Evolutionary conservation across 1,140 invertebrate genomes (phyloP), one percentile per base, ranked within the genome.

Genomic region (Magallana angulata): DNA sequence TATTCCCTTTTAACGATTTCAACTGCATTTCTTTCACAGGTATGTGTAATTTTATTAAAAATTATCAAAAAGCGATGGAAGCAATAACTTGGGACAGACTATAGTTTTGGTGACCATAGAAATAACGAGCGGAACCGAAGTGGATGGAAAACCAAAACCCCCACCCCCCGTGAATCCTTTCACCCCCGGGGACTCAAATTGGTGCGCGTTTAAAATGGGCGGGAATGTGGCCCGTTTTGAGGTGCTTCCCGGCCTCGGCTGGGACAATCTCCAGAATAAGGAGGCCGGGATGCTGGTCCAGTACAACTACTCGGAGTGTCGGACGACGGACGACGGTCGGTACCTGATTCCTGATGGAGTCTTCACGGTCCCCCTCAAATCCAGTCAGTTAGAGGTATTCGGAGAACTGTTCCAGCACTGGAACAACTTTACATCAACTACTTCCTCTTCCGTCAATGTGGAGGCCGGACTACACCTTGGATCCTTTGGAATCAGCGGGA

Each of bases 211-310:
- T 18, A 71, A 71, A 24, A 71, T 71, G 68, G 68, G 68, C 11
- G 68, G 68, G 36, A 71, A 11, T 24, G 68, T 24, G n/a, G 68
- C 68, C n/a, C 57, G 18, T 56, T 89, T 86, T 60, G 92, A 92
- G 82, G 91, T 89, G 36, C 68, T 93, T n/a, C 92, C 92, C 0
- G 90, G 91, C 8, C 80, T 64, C n/a, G 92, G 92, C n/a, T 93
- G 91, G 91, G 92, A 93, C 85, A 93, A 93, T 80, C 71, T 93
- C 7, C 87, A 84, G 14, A 93, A 93, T 71, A 89, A 90, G 76
- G 90, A 92, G 7, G 91, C 89, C 56, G 91, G 91, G 12, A 58
- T 83, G 57, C 88, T 92, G 9, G 24, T 90, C 0, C 62, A 76
- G 5, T 60, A 84, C 14, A 92, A 88, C 59, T 93, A 91, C 64